Base-by-base conservation (phyloP, 2,113 vertebrate species). In the Lasiurus cinereus region DNA sequence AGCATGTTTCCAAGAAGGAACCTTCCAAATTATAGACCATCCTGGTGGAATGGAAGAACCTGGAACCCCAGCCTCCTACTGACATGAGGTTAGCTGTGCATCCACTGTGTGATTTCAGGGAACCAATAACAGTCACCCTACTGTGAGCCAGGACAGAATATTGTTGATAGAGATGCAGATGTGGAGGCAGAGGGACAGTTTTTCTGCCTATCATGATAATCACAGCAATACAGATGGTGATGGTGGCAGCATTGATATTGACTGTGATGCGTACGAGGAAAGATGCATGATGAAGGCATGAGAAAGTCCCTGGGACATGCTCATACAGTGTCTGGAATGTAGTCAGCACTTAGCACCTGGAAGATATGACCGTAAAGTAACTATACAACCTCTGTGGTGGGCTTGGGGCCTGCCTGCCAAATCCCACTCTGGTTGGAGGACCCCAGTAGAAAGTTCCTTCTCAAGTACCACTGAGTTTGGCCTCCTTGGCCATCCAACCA, bases 351-450 rank as follows among this genome's bases (percentile, higher is more conserved):
- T 54, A 4, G 1, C 1, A 1, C 22, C 31, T 5, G 1, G 2
- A 39, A 62, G 74, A 67, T 2, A 2, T 0, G 33, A 13, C 74
- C 5, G 0, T 21, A 3, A 8, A 1, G 24, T 39, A 29, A 43
- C 50, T n/a, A 19, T 3, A 13, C 48, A 27, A 0, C 8, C 33
- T 29, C 24, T 2, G 6, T 39, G 19, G 50, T 3, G 1, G 5
- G 24, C 22, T 1, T 0, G 2, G 0, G 8, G 1, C 39, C 31
- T 1, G 56, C 62, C 67, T 13, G 39, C 52, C 19, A 0, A 0
- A 1, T 33, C 8, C 11, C 3, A 6, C 9, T 21, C 48, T 22
- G 79, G 18, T 24, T 2, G 36, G n/a, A 56, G 70, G 52, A 6
- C 0, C 1, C 59, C 22, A 1, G 1, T 1, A 52, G 78, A 66